A percentile compares a stretch with the other conserved stretches of the same genome.
Conservation (phyloP, 2,888 invertebrate genomes). For the Geotrupes spiniger region DNA sequence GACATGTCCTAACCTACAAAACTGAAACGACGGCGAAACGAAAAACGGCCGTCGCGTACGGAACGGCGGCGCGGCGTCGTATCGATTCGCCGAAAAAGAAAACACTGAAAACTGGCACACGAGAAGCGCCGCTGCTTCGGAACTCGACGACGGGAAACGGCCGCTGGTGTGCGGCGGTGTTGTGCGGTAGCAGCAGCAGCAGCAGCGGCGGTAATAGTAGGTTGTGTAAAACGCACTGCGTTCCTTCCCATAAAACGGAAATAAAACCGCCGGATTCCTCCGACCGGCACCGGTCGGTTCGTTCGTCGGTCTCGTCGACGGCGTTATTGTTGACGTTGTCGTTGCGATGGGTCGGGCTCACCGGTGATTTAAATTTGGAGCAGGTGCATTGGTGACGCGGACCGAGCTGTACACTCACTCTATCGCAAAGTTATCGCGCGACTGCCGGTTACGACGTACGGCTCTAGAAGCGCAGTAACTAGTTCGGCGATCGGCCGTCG, state of each 20-base stretch:
- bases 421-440: conserved; percentile 39
- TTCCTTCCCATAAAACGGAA: too few species aligned
- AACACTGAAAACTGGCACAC: conserved; percentile 13
- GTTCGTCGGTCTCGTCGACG: conserved; percentile 2
- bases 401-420: conserved; percentile 19
- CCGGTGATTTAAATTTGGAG: conserved; percentile 29
- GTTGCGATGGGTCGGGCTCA: conserved; percentile 19
- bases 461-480: conserved; percentile 25
- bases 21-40: conserved; percentile 16
- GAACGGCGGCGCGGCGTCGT: conserved; percentile 17
- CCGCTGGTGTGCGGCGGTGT: neutral
- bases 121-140: conserved; percentile 18
- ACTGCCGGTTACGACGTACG: conserved; percentile 32
- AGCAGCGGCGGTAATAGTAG: neutral
- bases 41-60: too few species aligned
- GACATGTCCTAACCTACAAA: conserved; percentile 29
- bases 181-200: neutral
- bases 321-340: conserved; percentile 4
- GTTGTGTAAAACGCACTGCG: too few species aligned
- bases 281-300: conserved; percentile 7
- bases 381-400: conserved; percentile 25
- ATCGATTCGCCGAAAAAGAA: conserved; percentile 26
- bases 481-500: conserved; percentile 34
- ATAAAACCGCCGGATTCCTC: neutral
- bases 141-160: conserved; percentile 11